A percentile compares a stretch with the other conserved stretches of the same genome.
Conservation (phyloP, 2,888 invertebrate species). For the Drosophila picticornis region DNA sequence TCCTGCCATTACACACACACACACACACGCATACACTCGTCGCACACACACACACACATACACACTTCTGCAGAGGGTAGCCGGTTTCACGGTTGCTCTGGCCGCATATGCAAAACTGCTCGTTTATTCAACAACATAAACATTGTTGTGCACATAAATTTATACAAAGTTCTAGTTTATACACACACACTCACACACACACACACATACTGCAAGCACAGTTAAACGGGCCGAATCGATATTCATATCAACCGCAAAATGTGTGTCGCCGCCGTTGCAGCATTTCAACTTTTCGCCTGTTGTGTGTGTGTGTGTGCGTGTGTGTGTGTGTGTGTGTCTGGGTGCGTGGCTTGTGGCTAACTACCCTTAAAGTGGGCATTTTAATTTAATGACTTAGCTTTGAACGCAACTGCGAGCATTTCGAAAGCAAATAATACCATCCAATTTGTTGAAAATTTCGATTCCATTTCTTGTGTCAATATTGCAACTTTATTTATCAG, state of each 20-base stretch:
- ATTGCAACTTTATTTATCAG: neutral
- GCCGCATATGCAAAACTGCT: slow-evolving; percentile 76
- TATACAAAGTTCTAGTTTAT: slow-evolving; percentile 81
- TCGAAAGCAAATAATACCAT: neutral
- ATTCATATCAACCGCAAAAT: slow-evolving; percentile 80
- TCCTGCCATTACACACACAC: slow-evolving; percentile 69
- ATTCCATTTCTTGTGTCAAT: neutral
- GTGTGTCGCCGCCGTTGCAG: slow-evolving; percentile 56
- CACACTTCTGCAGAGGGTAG: slow-evolving; percentile 22
- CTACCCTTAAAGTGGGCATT: slow-evolving; percentile 12
- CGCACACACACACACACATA: slow-evolving; percentile 29
- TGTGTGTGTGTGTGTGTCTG: neutral
- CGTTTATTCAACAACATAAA: slow-evolving; percentile 81
- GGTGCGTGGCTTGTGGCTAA: slow-evolving; percentile 5
- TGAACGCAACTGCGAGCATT: neutral
- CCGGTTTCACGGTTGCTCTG: slow-evolving; percentile 56
- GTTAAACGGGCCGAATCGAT: slow-evolving; percentile 74
- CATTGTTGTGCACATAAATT: slow-evolving; percentile 80
- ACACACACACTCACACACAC: slow-evolving; percentile 33
- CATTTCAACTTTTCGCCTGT: slow-evolving; percentile 27
- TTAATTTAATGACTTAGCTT: neutral
- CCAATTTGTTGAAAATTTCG: neutral
- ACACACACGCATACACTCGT: slow-evolving; percentile 24
- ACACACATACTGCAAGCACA: slow-evolving; percentile 52
- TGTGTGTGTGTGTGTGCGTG: neutral